A percentile compares a stretch with the other conserved stretches of the same genome.
Conservation (phyloP, 2,797 vertebrate species). For the Pogoniulus pusillus region DNA sequence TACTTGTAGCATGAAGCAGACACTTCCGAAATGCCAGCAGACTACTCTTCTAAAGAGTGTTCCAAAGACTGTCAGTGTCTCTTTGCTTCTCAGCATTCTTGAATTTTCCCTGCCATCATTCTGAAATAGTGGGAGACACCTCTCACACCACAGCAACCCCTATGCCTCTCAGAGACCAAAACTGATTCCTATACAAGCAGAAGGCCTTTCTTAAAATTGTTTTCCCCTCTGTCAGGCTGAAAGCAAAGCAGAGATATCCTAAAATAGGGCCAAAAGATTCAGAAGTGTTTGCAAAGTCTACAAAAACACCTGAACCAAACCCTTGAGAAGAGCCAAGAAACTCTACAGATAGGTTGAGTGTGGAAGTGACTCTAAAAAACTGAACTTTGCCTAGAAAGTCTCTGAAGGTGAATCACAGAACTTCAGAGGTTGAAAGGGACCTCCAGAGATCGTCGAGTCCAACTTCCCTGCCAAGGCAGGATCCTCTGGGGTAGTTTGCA, state of each 20-base stretch:
- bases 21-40: not conserved
- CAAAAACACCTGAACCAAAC: not conserved
- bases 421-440: no score
- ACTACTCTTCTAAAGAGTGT: not conserved
- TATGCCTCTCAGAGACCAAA: not conserved
- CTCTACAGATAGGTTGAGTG: not conserved
- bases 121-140: not conserved
- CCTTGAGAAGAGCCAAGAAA: not conserved
- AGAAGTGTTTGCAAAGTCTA: not conserved
- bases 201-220: not conserved
- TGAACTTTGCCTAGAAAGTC: not conserved
- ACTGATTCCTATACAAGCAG: not conserved
- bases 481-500: no score
- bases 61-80: not conserved
- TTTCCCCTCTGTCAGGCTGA: not conserved
- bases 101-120: not conserved
- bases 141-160: not conserved
- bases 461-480: no score
- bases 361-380: not conserved
- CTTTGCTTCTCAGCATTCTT: conserved; percentile 1
- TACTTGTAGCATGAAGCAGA: not conserved
- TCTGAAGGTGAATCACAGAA: not conserved
- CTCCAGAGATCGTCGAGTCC: no score
- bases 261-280: not conserved
- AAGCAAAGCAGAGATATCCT: not conserved